Evolutionary conservation across 2,113 vertebrate species (phyloP), one percentile per base, ranked within the genome.

Genomic region (Psilopsiagon aurifrons): DNA sequence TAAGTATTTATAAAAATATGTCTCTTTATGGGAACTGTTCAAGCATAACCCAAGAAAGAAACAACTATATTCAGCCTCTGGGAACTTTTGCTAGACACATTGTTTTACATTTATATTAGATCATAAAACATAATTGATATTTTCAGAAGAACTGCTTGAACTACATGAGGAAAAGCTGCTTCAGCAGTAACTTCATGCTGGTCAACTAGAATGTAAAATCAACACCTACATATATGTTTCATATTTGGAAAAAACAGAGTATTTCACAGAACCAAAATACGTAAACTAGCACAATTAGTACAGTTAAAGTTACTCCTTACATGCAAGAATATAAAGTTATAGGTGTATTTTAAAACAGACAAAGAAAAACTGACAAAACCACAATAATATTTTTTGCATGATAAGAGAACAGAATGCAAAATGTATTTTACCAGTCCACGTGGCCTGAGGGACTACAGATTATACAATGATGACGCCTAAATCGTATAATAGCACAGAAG

Each of bases 81-180:
- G 85, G 83, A 96, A 88, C 79, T 92, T 92, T 49, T 88, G 43
- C 76, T 71, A 92, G 71, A 94, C 73, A 90, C 62, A n/a, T 44
- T 94, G 60, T 64, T 94, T 95, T 86, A 83, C 80, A 81, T 84
- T 94, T 93, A 90, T 90, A 94, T 92, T 93, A 88, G 59, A 95
- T 64, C 90, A 84, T 75, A 91, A 92, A 94, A 73, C 16, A 46
- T 73, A 92, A 96, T 88, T 96, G 77, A 86, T 92, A 93, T 96
- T 93, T 94, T 71, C 78, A 82, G 51, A 75, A 93, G 67, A 84
- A 60, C 35, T 12, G 46, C 60, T 95, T 80, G 71, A 90, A 86
- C 81, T 84, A 79, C 60, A 78, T 52, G 52, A 74, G 12, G 43
- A 88, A 94, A 96, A 94, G 64, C 86, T 90, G 73, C 51, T 84